Conservation (phyloP, 2,888 invertebrate genomes). For the Malachius bipustulatus region DNA sequence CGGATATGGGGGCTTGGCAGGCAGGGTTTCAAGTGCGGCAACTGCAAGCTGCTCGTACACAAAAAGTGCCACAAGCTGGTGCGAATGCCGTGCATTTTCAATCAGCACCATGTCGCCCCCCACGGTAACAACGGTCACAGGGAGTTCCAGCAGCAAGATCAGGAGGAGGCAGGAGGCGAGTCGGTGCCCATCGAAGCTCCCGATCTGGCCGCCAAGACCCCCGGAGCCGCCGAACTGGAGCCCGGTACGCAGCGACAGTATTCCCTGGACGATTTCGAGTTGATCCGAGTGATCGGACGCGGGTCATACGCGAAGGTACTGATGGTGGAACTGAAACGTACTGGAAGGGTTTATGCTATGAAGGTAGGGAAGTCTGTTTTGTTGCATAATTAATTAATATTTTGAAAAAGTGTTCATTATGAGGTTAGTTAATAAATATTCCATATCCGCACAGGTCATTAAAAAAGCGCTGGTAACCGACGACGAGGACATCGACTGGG, state of each 20-base stretch:
- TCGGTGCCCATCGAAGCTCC: slow-evolving; percentile 54
- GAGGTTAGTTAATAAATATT: no score
- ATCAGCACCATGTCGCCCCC: slow-evolving; percentile 99
- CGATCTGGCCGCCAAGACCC: slow-evolving; percentile 36
- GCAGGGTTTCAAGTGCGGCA: slow-evolving; percentile 98
- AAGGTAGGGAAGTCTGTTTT: no score
- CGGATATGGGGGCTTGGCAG: slow-evolving; percentile 99
- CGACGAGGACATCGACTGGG: slow-evolving; percentile 95
- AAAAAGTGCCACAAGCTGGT: no score
- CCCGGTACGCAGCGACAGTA: slow-evolving; percentile 44
- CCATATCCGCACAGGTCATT: no score
- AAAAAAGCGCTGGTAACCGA: slow-evolving; percentile 98
- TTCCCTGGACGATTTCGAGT: slow-evolving; percentile 90
- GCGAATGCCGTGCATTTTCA: no score
- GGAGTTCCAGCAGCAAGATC: no score
- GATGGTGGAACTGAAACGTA: slow-evolving; percentile 93
- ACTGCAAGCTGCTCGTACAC: slow-evolving; percentile 93
- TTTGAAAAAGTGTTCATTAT: no score
- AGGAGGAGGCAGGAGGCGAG: no score
- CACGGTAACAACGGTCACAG: no score
- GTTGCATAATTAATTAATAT: no score
- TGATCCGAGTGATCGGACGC: slow-evolving; percentile 95
- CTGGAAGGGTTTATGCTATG: slow-evolving; percentile 97
- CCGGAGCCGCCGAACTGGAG: no score
- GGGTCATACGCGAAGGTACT: slow-evolving; percentile 99